phyloP scores from a whole-genome alignment of 2,113 vertebrate genomes.

The Nothoprocta perdicaria region DNA sequence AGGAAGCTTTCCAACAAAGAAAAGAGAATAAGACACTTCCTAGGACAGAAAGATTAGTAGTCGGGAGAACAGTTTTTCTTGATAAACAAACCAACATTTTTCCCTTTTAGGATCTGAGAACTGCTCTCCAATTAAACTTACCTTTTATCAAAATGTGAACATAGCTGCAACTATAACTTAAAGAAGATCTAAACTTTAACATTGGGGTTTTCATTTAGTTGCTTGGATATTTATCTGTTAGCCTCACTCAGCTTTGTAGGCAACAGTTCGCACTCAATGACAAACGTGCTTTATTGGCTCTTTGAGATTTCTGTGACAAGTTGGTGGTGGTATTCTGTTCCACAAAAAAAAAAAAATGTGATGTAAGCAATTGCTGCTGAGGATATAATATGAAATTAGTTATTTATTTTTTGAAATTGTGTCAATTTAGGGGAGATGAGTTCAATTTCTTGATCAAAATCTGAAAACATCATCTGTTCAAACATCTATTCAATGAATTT shows the following conservation, averaged over 20 bases:
- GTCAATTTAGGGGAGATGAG: not conserved
- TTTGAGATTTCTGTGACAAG: not conserved
- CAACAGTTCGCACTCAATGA: not conserved
- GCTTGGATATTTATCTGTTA: not conserved
- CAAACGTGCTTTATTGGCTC: not conserved
- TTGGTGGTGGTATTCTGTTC: not conserved
- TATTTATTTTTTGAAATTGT: not conserved
- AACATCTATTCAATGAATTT: not conserved
- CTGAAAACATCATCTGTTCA: not conserved
- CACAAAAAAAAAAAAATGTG: not conserved
- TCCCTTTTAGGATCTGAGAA: slow-evolving; percentile 18
- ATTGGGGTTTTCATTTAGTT: not conserved
- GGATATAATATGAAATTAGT: not conserved
- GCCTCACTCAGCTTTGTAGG: not conserved
- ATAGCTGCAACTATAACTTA: not conserved
- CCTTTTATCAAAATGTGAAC: slow-evolving; percentile 11
- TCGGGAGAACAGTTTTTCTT: slow-evolving; percentile 11
- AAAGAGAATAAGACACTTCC: slow-evolving; percentile 45
- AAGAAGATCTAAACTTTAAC: slow-evolving; percentile 1
- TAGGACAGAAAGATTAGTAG: slow-evolving; percentile 42
- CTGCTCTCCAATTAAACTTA: not conserved
- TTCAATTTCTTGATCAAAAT: not conserved
- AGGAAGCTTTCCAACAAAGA: slow-evolving; percentile 51
- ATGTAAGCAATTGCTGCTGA: not conserved
- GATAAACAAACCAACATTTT: slow-evolving; percentile 46